These are phyloP conservation scores for Polyommatus iphigenia DNA, from an alignment of 2,888 invertebrate species.

Conservation along the genomic window DNA sequence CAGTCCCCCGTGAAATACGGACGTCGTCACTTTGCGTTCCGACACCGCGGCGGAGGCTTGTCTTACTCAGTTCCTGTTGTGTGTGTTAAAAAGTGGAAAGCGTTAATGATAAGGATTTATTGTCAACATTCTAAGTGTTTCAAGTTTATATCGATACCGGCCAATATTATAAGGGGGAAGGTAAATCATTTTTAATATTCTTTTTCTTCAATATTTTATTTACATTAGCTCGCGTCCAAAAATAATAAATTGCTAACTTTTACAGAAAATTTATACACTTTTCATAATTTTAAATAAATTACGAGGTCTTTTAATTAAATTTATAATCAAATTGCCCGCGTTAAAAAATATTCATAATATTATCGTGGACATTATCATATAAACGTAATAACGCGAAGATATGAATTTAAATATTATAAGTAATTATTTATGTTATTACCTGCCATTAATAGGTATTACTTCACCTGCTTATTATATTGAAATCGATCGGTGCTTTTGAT, in stretches of 20 bases:
- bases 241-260: slow-evolving; percentile 2
- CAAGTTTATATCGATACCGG: slow-evolving; percentile 43
- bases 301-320: slow-evolving; percentile 13
- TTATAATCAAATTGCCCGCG: slow-evolving; percentile 10
- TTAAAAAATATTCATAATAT: slow-evolving; percentile 7
- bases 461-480: not conserved
- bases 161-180: slow-evolving; percentile 26
- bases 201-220: not conserved
- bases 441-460: slow-evolving; percentile 2
- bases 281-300: slow-evolving; percentile 28
- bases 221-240: not conserved
- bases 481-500: slow-evolving; percentile 3
- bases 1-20: slow-evolving; percentile 71
- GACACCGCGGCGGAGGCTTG: slow-evolving; percentile 59
- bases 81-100: slow-evolving; percentile 34
- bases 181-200: not conserved
- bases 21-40: slow-evolving; percentile 52
- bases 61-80: slow-evolving; percentile 48
- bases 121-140: slow-evolving; percentile 43
- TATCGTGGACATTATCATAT: slow-evolving; percentile 1
- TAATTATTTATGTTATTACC: not conserved
- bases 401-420: slow-evolving; percentile 4
- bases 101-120: slow-evolving; percentile 43
- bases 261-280: slow-evolving; percentile 47
- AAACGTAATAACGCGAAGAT: not conserved